Percentiles rank a stretch among this genome's conserved stretches.
Evolutionary conservation across 2,888 invertebrate genomes (phyloP).

Genomic region (Tineola bisselliella): DNA sequence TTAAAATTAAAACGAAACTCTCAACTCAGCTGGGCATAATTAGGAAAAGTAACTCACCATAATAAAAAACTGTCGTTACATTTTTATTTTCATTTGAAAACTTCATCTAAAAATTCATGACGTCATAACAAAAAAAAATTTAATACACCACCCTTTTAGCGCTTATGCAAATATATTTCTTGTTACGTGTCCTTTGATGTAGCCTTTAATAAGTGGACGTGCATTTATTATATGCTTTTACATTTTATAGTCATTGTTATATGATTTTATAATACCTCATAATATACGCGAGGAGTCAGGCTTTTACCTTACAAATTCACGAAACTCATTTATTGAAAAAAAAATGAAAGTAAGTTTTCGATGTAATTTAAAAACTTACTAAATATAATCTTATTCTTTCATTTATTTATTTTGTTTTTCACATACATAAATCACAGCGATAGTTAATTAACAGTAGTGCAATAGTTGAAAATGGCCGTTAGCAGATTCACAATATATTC

Average conservation of each 20-base stretch:
- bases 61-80: conserved; percentile 22
- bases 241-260: background rate
- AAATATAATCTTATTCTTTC: too few relatives aligned
- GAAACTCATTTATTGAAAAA: too few relatives aligned
- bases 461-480: too few relatives aligned
- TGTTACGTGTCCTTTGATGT: background rate
- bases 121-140: background rate
- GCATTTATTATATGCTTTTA: background rate
- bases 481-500: too few relatives aligned
- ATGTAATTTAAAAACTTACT: too few relatives aligned
- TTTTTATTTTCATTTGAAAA: conserved; percentile 22
- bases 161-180: conserved; percentile 2
- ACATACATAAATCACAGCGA: background rate
- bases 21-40: conserved; percentile 6
- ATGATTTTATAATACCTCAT: background rate
- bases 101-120: conserved; percentile 20
- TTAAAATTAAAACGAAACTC: background rate
- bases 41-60: conserved; percentile 12
- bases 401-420: background rate
- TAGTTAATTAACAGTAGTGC: too few relatives aligned
- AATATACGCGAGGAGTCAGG: background rate
- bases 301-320: too few relatives aligned
- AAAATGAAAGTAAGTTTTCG: too few relatives aligned
- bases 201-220: background rate
- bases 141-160: background rate